Base-by-base conservation (phyloP, 2,888 invertebrate genomes). In the Augochlorella aurata region DNA sequence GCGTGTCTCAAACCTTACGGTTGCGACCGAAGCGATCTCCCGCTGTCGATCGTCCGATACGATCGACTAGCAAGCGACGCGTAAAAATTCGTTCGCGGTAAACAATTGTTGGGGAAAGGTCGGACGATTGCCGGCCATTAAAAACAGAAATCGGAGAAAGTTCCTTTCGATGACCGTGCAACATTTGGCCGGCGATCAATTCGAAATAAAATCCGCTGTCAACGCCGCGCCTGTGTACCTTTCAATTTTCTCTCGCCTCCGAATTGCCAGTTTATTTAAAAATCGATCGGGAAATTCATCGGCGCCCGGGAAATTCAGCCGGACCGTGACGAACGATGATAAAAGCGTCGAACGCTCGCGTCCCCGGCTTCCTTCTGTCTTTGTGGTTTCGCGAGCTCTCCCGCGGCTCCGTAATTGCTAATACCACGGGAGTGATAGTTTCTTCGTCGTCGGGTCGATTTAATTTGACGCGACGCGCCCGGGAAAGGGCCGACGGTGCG, bases 401-500 rank as follows among this genome's bases (percentile, higher is more conserved):
- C 10, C 16, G n/a, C 45, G 14, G 45, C n/a, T 71, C 50, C 49
- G 61, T 63, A 54, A 63, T 66, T 65, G 65, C 71, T 52, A 68
- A 70, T 70, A 63, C 58, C 67, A 9, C 10, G 50, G 67, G 74
- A 63, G 74, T 71, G 67, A 81, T 79, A 54, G 71, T 68, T 61
- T 49, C 73, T 61, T n/a, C 58, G 74, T 7, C 29, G 47, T 8
- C 52, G 24, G 38, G 16, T 14, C 70, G 72, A 75, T 65, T 79
- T 72, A 65, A 81, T 79, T 79, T 61, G 52, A 9, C 74, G 52
- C 21, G 54, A 75, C 72, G 29, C 49, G 79, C 8, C 72, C 45
- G 58, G 49, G 66, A 73, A 79, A 76, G 54, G 68, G 68, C 66
- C n/a, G 82, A 7, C 70, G 72, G 44, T 16, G 81, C 54, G 75